Evolutionary conservation across 2,797 vertebrate species (phyloP).

Genomic region (Chaetodon trifasciatus): DNA sequence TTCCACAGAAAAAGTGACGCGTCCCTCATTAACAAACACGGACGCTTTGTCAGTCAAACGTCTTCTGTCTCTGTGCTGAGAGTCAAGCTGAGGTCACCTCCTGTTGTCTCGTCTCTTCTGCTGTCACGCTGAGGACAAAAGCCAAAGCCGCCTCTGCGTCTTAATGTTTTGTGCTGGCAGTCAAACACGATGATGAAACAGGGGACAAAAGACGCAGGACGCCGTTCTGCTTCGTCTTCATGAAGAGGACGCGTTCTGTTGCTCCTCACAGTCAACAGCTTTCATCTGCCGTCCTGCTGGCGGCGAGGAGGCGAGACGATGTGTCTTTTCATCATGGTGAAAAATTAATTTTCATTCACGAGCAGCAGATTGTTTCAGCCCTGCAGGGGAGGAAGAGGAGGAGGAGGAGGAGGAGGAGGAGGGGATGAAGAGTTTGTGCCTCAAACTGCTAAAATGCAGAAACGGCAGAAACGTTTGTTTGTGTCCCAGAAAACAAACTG

Average conservation of each 20-base stretch:
- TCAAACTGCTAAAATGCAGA: no score
- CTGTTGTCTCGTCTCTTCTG: background rate
- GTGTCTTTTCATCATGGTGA: slow-evolving; percentile 30
- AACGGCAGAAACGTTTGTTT: background rate
- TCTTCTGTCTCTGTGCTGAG: background rate
- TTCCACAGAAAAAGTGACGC: background rate
- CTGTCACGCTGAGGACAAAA: slow-evolving; percentile 23
- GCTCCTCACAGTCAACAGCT: slow-evolving; percentile 37
- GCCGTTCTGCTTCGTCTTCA: background rate
- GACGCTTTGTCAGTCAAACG: background rate
- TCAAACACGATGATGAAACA: background rate
- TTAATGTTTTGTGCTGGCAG: background rate
- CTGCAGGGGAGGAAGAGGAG: slow-evolving; percentile 4
- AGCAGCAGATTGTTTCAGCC: slow-evolving; percentile 25
- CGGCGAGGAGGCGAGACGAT: background rate
- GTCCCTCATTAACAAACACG: background rate
- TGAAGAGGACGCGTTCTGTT: background rate
- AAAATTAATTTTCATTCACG: slow-evolving; percentile 36
- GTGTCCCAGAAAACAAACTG: background rate
- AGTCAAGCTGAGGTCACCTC: slow-evolving; percentile 9
- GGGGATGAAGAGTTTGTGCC: slow-evolving; percentile 15
- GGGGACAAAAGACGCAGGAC: slow-evolving; percentile 10
- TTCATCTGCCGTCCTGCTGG: slow-evolving; percentile 30
- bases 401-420: no score
- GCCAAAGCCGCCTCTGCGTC: background rate